These are phyloP conservation scores for Oenanthe oenanthe DNA, from an alignment of 2,113 vertebrate genomes.

Conservation along the genomic window DNA sequence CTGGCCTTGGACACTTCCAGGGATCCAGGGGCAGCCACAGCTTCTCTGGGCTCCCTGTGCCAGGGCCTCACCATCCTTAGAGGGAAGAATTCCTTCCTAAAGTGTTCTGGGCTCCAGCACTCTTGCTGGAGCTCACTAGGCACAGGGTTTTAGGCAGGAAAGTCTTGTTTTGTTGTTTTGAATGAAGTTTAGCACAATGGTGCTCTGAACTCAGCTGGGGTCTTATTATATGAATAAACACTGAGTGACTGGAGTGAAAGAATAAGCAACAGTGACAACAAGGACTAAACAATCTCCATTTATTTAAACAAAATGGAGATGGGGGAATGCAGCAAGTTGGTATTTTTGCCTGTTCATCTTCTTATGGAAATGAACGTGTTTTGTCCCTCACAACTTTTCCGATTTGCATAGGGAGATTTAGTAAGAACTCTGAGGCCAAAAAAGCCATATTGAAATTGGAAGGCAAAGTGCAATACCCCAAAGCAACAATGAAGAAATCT, in stretches of 20 bases:
- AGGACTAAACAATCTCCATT: constrained; percentile 36
- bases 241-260: not conserved
- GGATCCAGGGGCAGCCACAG: not conserved
- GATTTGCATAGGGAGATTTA: not conserved
- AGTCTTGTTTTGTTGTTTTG: not conserved
- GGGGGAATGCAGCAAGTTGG: not conserved
- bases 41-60: not conserved
- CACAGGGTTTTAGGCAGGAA: not conserved
- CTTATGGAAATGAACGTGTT: not conserved
- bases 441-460: not conserved
- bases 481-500: not conserved
- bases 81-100: not conserved
- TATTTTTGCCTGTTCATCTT: not conserved
- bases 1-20: not conserved
- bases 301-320: constrained; percentile 40
- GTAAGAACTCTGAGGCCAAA: not conserved
- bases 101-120: not conserved
- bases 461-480: not conserved
- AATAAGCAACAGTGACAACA: constrained; percentile 35
- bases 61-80: not conserved
- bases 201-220: constrained; percentile 19
- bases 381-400: not conserved
- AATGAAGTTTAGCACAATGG: constrained; percentile 1
- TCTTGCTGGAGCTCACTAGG: not conserved
- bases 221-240: not conserved